Evolutionary conservation across 2,113 vertebrate genomes (phyloP), one percentile per base, ranked within the genome.

Genomic region (Phaethon lepturus): DNA sequence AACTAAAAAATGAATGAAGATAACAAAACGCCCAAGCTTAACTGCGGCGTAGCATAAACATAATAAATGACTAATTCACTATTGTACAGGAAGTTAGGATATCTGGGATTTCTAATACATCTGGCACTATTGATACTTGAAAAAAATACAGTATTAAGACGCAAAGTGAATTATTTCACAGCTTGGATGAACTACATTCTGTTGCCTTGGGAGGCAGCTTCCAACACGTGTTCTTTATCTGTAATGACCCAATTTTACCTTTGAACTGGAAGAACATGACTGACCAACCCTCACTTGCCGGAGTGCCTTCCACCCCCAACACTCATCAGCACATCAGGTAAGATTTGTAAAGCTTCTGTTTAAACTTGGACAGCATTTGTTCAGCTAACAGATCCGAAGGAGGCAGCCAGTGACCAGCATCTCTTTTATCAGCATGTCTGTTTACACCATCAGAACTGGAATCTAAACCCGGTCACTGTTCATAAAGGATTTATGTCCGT

Each of bases 151-250:
- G 26, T 8, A 58, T 23, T 33, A 69, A 77, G 42, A 53, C 24
- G 35, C 40, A 72, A 58, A 76, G 24, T 50, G 45, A 82, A 82
- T 73, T 71, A 67, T 28, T 76, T 88, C 72, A 62, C 42, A 86
- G 35, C 58, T 49, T 86, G 78, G 59, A 64, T 58, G 71, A 79
- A 52, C 2, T 60, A 71, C 53, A 38, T 79, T 83, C 69, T 52
- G 12, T 17, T 76, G 53, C 58, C 17, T 44, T 49, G 29, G 58
- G 62, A 79, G 6, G 78, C 58, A 95, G 71, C n/a, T 95, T 69
- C 45, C 64, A 88, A 16, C 11, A 38, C 0, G 1, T 8, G 2
- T 2, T 3, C 59, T 63, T 49, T 4, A 45, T 17, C 22, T 85
- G 55, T 23, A 76, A 44, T 9, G 67, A 53, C 44, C 33, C 47